phyloP scores from a whole-genome alignment of 2,888 invertebrate species.

The Drosophila imparisetae region DNA sequence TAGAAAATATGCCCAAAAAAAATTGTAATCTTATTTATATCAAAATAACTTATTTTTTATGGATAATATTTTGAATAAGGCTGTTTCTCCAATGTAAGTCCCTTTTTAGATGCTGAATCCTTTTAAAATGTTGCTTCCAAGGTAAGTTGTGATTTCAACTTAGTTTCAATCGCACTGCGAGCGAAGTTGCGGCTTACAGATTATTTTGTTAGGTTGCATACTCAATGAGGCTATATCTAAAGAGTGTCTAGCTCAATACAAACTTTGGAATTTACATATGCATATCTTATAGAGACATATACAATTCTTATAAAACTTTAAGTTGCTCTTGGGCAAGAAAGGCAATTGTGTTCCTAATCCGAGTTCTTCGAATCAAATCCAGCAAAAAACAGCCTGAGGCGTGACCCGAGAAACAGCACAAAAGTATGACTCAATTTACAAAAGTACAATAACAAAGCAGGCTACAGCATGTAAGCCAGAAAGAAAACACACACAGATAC shows the following conservation, averaged over 20 bases:
- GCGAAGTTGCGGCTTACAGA: background rate
- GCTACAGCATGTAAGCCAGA: conserved; percentile 9
- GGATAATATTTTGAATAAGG: too few species aligned
- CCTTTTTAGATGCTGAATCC: background rate
- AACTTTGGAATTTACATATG: background rate
- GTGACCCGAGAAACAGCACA: conserved; percentile 23
- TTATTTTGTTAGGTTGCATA: background rate
- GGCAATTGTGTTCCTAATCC: background rate
- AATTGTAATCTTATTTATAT: background rate
- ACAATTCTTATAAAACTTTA: background rate
- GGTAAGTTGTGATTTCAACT: background rate
- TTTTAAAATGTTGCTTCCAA: background rate
- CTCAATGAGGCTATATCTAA: background rate
- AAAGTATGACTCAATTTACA: conserved; percentile 69
- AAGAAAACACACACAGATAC: conserved; percentile 18
- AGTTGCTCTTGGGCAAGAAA: background rate
- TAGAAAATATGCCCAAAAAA: fast-evolving
- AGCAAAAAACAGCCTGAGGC: conserved; percentile 20
- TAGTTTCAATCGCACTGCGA: background rate
- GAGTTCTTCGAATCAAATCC: conserved; percentile 10
- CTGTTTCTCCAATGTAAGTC: too few species aligned
- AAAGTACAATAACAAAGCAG: conserved; percentile 37
- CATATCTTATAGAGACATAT: background rate
- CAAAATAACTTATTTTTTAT: too few species aligned
- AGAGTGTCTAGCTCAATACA: background rate